These are phyloP conservation scores for Wiebesia pumilae DNA, from an alignment of 1,140 invertebrate genomes.

Conservation along the genomic window DNA sequence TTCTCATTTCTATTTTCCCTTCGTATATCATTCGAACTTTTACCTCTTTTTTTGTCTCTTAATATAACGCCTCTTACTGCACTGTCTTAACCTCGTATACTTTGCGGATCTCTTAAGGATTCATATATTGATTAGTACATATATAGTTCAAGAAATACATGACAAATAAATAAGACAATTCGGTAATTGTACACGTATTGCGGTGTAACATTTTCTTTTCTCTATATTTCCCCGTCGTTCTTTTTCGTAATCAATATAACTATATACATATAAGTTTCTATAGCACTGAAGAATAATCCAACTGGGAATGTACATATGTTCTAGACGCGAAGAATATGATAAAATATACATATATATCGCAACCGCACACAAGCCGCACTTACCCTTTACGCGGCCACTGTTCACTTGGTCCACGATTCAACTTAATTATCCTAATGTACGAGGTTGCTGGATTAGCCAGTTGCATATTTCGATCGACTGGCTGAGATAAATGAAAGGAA, in stretches of 20 bases:
- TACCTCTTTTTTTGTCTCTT: background rate
- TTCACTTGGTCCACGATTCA: constrained; percentile 9
- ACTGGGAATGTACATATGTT: background rate
- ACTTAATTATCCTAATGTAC: constrained; percentile 51
- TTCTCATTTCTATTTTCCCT: background rate
- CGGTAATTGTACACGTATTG: no score
- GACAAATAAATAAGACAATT: no score
- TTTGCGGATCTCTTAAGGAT: no score
- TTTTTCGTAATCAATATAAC: background rate
- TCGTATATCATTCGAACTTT: background rate
- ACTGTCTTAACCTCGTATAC: no score
- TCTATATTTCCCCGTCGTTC: no score
- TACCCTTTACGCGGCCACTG: background rate
- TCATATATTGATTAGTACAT: no score
- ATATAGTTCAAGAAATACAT: no score
- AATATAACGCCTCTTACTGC: background rate
- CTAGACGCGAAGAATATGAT: background rate
- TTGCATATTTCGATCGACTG: constrained; percentile 38
- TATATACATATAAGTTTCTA: background rate
- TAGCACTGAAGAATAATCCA: no score
- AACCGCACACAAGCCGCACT: background rate
- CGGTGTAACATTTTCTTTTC: no score
- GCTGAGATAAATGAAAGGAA: background rate
- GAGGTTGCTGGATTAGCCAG: constrained; percentile 18
- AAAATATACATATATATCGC: background rate